Evolutionary conservation across 2,888 invertebrate genomes (phyloP).

Genomic region (Drosophila nigricruria): DNA sequence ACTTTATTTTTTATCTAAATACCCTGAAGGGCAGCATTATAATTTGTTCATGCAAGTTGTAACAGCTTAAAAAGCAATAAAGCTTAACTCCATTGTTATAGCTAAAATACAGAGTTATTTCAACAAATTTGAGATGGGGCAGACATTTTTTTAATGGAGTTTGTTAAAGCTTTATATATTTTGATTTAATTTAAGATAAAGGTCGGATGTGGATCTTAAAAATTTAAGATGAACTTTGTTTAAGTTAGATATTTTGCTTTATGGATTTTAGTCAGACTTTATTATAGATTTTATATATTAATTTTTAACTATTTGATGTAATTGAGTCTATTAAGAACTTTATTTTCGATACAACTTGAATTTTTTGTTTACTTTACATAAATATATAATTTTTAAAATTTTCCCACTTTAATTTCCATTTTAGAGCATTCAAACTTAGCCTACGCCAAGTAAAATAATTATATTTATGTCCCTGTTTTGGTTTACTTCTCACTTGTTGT

Average conservation of each 20-base stretch:
- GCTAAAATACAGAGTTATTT: neutral
- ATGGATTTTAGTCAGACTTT: neutral
- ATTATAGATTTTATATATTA: neutral
- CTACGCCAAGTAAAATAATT: neutral
- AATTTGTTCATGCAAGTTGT: constrained; percentile 1
- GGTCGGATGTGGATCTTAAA: too few species aligned
- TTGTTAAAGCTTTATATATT: neutral
- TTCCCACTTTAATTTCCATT: neutral
- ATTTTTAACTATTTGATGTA: neutral
- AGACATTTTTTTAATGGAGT: neutral
- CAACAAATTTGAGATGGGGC: neutral
- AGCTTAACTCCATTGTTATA: constrained; percentile 4
- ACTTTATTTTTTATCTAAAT: constrained; percentile 17
- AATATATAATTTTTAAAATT: neutral
- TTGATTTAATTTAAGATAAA: neutral
- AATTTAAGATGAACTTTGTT: neutral
- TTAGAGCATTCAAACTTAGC: constrained; percentile 19
- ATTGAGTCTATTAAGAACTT: too few species aligned
- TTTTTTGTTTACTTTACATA: too few species aligned
- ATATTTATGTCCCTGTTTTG: constrained; percentile 1
- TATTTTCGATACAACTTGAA: too few species aligned
- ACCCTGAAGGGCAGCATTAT: constrained; percentile 1
- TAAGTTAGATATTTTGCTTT: neutral
- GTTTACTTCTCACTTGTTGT: constrained; percentile 11
- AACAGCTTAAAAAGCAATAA: constrained; percentile 14